Conservation (phyloP, 1,140 invertebrate genomes). For the Drosophila nasuta region DNA sequence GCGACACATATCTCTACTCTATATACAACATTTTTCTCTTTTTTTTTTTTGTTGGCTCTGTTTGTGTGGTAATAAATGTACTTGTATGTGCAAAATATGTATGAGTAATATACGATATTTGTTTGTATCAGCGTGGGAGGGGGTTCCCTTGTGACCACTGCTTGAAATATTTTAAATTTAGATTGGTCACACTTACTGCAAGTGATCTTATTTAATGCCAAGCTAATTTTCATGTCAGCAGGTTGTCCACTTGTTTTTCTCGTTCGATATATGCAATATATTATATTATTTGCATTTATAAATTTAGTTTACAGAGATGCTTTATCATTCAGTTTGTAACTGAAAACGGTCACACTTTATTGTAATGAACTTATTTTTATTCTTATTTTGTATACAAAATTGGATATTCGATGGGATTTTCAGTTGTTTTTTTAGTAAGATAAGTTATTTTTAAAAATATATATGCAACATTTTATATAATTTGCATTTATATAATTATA, state of each 20-base stretch:
- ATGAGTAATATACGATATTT: conserved; percentile 7
- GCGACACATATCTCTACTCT: conserved; percentile 2
- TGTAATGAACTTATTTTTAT: too few species aligned
- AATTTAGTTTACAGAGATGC: too few species aligned
- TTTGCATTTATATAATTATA: too few species aligned
- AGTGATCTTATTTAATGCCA: conserved; percentile 1
- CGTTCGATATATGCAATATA: too few species aligned
- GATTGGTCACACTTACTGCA: conserved; percentile 8
- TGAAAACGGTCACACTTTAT: too few species aligned
- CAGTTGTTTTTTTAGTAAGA: too few species aligned
- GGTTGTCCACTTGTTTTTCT: background rate
- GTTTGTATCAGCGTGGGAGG: background rate
- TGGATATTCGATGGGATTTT: background rate
- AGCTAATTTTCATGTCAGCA: background rate
- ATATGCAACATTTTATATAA: too few species aligned
- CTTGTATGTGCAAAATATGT: conserved; percentile 6
- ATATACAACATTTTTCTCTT: background rate
- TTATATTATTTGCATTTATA: too few species aligned
- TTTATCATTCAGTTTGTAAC: too few species aligned
- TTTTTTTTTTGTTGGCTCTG: background rate
- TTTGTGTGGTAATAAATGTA: conserved; percentile 1
- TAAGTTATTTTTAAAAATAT: too few species aligned
- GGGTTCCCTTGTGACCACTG: conserved; percentile 6
- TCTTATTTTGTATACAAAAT: too few species aligned
- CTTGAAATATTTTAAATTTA: background rate